Evolutionary conservation across 2,113 vertebrate genomes (phyloP).

Genomic region (Danionella cerebrum): DNA sequence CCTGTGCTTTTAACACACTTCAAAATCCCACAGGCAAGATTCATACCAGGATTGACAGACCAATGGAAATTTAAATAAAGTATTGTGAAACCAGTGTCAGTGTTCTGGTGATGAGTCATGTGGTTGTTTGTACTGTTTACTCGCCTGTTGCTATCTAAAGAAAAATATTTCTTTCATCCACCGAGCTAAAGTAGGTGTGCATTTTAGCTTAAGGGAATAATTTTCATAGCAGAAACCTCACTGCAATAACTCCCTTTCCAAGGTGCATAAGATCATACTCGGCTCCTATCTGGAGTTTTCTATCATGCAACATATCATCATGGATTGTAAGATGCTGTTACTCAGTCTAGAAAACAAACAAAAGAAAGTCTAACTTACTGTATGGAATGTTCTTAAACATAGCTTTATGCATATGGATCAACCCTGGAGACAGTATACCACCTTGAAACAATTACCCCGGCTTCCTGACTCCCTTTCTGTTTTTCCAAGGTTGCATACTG

Average conservation of each 20-base stretch:
- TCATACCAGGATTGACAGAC: too few species aligned
- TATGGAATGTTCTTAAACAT: not conserved
- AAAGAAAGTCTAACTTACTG: not conserved
- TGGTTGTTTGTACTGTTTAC: not conserved
- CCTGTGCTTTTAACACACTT: too few species aligned
- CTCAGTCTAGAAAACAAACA: not conserved
- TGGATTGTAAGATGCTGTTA: slow-evolving; percentile 1
- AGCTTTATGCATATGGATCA: not conserved
- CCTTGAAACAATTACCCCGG: not conserved
- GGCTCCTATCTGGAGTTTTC: slow-evolving; percentile 26
- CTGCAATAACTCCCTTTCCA: not conserved
- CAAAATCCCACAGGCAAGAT: too few species aligned
- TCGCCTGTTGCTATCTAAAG: not conserved
- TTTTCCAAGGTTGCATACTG: not conserved
- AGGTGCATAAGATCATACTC: slow-evolving; percentile 13
- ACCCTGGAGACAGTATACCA: not conserved
- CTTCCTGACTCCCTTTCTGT: not conserved
- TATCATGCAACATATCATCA: slow-evolving; percentile 25
- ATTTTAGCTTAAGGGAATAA: slow-evolving; percentile 25
- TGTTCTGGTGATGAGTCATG: not conserved
- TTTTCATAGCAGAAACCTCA: slow-evolving; percentile 13
- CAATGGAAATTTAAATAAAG: too few species aligned
- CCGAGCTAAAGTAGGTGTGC: slow-evolving; percentile 31
- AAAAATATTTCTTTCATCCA: slow-evolving; percentile 6
- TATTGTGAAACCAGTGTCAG: too few species aligned